Evolutionary conservation across 2,113 vertebrate species (phyloP).

Genomic region (Melanotaenia duboulayi): DNA sequence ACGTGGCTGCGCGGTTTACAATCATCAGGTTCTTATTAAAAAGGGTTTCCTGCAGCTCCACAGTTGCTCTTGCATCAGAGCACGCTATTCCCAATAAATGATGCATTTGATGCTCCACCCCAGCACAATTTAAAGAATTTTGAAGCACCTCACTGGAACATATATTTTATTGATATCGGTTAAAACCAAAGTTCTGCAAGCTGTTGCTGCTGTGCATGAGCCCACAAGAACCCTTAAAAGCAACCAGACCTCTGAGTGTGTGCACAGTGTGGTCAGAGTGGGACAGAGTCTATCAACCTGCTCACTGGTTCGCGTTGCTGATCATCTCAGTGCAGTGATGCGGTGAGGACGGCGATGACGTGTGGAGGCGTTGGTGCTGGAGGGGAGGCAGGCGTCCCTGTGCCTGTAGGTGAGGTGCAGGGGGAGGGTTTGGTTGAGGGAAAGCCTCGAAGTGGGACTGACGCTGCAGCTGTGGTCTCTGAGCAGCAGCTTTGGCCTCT

Average conservation of each 20-base stretch:
- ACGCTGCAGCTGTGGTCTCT: slow-evolving; percentile 49
- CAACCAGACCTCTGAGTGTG: slow-evolving; percentile 16
- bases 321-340: slow-evolving; percentile 19
- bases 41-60: slow-evolving; percentile 14
- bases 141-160: slow-evolving; percentile 25
- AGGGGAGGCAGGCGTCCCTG: slow-evolving; percentile 3
- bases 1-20: slow-evolving; percentile 18
- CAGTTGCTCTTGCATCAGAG: background rate
- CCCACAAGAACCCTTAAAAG: slow-evolving; percentile 10
- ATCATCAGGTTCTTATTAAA: slow-evolving; percentile 22
- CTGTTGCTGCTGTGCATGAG: background rate
- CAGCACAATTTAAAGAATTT: slow-evolving; percentile 15
- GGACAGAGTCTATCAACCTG: slow-evolving; percentile 2
- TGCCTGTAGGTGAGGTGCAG: background rate
- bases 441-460: slow-evolving; percentile 37
- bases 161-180: background rate
- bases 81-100: slow-evolving; percentile 16
- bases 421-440: slow-evolving; percentile 6
- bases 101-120: slow-evolving; percentile 22
- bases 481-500: slow-evolving; percentile 53
- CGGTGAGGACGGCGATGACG: slow-evolving; percentile 6
- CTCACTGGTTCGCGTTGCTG: slow-evolving; percentile 48
- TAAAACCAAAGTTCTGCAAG: background rate
- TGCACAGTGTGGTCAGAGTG: slow-evolving; percentile 29
- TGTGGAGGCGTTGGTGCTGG: background rate